Evolutionary conservation across 2,888 invertebrate species (phyloP).

Genomic region (Gryllus longicercus): DNA sequence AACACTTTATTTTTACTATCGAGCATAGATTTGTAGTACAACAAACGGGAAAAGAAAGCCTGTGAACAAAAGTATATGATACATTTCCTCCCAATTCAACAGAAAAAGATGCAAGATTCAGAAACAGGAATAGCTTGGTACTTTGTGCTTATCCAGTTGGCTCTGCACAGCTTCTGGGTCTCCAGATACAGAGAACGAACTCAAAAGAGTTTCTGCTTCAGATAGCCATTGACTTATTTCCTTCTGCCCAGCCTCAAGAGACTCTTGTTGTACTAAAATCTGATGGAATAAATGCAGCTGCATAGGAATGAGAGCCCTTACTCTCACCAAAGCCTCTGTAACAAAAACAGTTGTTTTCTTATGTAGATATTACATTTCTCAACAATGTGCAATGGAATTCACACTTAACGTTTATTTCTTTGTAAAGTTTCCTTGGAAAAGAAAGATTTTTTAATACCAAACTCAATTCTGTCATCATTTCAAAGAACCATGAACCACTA

Average conservation of each 20-base stretch:
- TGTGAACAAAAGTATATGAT: constrained; percentile 37
- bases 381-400: no score
- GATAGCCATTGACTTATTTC: constrained; percentile 86
- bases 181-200: constrained; percentile 55
- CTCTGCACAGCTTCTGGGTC: constrained; percentile 70
- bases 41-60: constrained; percentile 78
- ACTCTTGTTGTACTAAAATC: constrained; percentile 81
- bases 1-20: constrained; percentile 94
- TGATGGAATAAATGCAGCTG: constrained; percentile 80
- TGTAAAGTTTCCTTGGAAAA: no score
- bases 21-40: constrained; percentile 89
- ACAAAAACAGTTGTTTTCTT: constrained; percentile 23
- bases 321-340: constrained; percentile 73
- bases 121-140: constrained; percentile 37
- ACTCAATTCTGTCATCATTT: no score
- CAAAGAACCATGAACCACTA: no score
- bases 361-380: background rate
- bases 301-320: constrained; percentile 77
- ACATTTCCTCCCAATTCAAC: background rate
- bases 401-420: no score
- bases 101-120: background rate
- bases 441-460: no score
- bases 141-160: constrained; percentile 76
- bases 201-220: constrained; percentile 72
- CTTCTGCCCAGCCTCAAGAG: constrained; percentile 78